Evolutionary conservation across 2,888 invertebrate genomes (phyloP).

Genomic region (Dicyrtomina minuta): DNA sequence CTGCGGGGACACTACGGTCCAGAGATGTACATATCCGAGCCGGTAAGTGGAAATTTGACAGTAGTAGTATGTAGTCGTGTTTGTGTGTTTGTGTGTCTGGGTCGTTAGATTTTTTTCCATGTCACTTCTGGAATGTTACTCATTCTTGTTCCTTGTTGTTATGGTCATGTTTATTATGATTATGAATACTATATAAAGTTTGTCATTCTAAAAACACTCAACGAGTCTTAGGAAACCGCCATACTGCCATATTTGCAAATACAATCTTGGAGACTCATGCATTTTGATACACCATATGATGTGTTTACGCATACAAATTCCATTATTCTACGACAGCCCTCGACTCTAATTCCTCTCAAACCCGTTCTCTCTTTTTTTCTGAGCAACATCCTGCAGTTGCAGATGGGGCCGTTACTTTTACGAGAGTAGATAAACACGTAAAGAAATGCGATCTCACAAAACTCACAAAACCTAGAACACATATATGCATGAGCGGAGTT

Average conservation of each 20-base stretch:
- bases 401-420: conserved; percentile 19
- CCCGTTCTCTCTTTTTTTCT: neutral
- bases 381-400: neutral
- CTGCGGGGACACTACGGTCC: conserved; percentile 76
- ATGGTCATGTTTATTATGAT: neutral
- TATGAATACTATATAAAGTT: conserved; percentile 24
- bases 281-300: neutral
- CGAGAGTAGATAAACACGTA: conserved; percentile 14
- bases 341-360: conserved; percentile 7
- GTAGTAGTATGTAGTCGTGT: neutral
- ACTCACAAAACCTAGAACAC: no score
- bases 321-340: conserved; percentile 5
- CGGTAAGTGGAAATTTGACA: conserved; percentile 64
- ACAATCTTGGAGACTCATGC: neutral
- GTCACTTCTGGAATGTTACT: neutral
- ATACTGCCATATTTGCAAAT: neutral
- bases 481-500: neutral
- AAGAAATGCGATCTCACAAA: no score
- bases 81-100: neutral
- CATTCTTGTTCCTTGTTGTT: conserved; percentile 4
- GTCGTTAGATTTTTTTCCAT: neutral
- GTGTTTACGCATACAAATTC: conserved; percentile 13
- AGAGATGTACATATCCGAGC: conserved; percentile 85
- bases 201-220: conserved; percentile 28
- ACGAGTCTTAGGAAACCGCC: neutral